Evolutionary conservation across 2,113 vertebrate genomes (phyloP).

Genomic region (Hydrolagus affinis): DNA sequence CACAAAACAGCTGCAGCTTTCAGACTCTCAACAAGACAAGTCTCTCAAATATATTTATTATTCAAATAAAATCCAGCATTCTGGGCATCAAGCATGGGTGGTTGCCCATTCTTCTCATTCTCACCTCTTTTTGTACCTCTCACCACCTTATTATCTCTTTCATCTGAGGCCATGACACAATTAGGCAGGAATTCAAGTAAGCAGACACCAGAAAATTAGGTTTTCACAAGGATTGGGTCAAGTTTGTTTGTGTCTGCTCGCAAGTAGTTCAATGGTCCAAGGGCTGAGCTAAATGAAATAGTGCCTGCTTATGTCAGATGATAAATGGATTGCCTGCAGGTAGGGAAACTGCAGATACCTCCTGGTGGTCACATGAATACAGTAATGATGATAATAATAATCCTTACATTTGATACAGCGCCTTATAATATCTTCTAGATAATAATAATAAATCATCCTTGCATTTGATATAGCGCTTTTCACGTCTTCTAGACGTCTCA

Average conservation of each 20-base stretch:
- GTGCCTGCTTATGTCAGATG: slow-evolving; percentile 21
- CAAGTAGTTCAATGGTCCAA: not conserved
- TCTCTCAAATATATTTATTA: slow-evolving; percentile 54
- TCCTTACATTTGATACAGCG: too few species aligned
- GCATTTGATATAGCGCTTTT: too few species aligned
- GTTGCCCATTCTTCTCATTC: slow-evolving; percentile 37
- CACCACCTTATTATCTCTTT: slow-evolving; percentile 38
- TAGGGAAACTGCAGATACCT: slow-evolving; percentile 10
- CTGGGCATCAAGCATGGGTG: slow-evolving; percentile 39
- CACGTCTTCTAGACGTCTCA: too few species aligned
- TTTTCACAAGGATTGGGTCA: slow-evolving; percentile 20
- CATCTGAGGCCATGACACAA: slow-evolving; percentile 27
- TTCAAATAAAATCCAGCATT: slow-evolving; percentile 53
- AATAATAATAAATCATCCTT: too few species aligned
- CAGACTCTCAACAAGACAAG: slow-evolving; percentile 44
- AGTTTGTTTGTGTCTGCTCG: slow-evolving; percentile 25
- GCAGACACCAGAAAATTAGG: slow-evolving; percentile 24
- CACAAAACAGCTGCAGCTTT: slow-evolving; percentile 56
- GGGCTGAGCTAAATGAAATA: slow-evolving; percentile 5
- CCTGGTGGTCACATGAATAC: not conserved
- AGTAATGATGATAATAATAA: not conserved
- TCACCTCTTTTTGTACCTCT: slow-evolving; percentile 41
- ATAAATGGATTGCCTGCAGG: slow-evolving; percentile 24
- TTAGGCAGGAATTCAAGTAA: slow-evolving; percentile 37
- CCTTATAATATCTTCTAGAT: too few species aligned